Base-by-base conservation (phyloP, 2,113 vertebrate genomes). In the Seriola rivoliana region DNA sequence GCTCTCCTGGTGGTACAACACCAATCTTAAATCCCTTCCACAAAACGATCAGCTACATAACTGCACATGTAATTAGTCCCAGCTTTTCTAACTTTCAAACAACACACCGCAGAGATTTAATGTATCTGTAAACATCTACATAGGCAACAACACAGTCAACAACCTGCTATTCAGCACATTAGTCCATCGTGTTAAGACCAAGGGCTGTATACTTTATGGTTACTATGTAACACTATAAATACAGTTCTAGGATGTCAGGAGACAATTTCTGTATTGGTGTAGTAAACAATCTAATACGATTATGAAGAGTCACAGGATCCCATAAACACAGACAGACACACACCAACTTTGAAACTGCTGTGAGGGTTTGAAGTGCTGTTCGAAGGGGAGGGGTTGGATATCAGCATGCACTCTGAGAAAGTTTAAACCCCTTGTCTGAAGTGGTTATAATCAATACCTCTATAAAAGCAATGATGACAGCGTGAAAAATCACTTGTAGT, bases 301-400 rank as follows among this genome's bases (percentile, higher is more conserved):
- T 81, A 80, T 64, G 23, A 57, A 59, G 60, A 65, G 46, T 65
- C 73, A 78, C 65, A 29, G 60, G 59, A 81, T 60, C 44, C 17
- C 23, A 60, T 71, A 72, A 58, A 75, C 25, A 75, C 48, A 78
- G 23, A 32, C 59, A 1, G 6, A 65, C 46, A 11, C 5, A 66
- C 42, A 34, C 29, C 34, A 67, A 67, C 66, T 62, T 55, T 76
- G 7, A 75, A 60, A 54, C 6, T 64, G 32, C 40, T 68, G n/a
- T 68, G n/a, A 29, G 6, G 1, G 17, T 82, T 59, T 65, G 14
- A 82, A 46, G 52, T 19, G 0, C 38, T 2, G 6, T 7, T 54
- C 1, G 3, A 17, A 48, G 4, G 21, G 4, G 4, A 17, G 9
- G 1, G 19, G 23, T 1, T 23, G 8, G 55, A 48, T n/a, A 62